Base-by-base conservation (phyloP, 2,797 vertebrate genomes). In the Poeciliopsis turneri region DNA sequence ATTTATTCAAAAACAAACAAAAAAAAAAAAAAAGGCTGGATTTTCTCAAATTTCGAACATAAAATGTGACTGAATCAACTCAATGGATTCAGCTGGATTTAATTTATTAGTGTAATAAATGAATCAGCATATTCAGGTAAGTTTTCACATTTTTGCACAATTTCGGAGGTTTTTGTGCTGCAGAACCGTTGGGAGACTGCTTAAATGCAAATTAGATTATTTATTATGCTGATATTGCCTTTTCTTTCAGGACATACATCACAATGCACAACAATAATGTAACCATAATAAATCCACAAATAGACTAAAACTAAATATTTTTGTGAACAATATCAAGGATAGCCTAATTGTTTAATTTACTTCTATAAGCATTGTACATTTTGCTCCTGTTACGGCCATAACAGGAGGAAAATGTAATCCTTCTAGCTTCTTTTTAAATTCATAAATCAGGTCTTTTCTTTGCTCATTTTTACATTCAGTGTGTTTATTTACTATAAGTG, bases 341-440 rank as follows among this genome's bases (percentile, higher is more conserved):
- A 41, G 20, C 68, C 76, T 43, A 16, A 86, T 87, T 84, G 86
- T 82, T 87, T 88, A 20, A 64, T 61, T 30, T 75, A 45, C 46
- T 71, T n/a, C 28, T 16, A 53, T 64, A 23, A 76, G 71, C 76
- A 77, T 64, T 57, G 78, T 66, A 13, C 46, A 47, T 47, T 47
- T 47, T 76, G 57, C 45, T 15, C 45, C 45, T 46, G 13, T 46
- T 76, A 78, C 75, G 78, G 61, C 7, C 57, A 61, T 68, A 82
- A 77, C 76, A 70, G 9, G 25, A 82, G 53, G 8, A 51, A 81
- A 71, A 79, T 79, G 77, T 45, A 3, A 9, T 70, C 16, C 23
- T 69, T 59, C 28, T 59, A 28, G 7, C 15, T 69, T 30, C 57
- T 30, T 72, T 43, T 39, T 53, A 2, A 18, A 47, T 36, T 61